These are phyloP conservation scores for Erinaceus europaeus DNA, from an alignment of 2,113 vertebrate genomes.

Conservation along the genomic window DNA sequence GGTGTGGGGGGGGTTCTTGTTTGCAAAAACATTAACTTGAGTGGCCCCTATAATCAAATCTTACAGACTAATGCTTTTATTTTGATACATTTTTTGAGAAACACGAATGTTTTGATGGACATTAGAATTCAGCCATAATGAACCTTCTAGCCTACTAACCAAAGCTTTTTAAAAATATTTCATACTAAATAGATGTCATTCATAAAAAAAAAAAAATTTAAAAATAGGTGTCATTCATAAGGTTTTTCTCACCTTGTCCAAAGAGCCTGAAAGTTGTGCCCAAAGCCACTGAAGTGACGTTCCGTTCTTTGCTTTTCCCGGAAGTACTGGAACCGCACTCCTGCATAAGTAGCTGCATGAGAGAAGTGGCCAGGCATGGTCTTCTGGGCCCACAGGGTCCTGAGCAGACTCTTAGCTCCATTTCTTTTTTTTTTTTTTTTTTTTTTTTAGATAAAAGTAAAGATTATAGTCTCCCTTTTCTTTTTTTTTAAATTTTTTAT, in stretches of 20 bases:
- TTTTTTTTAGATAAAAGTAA: too few species aligned
- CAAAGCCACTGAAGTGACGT: neutral
- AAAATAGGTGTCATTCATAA: too few species aligned
- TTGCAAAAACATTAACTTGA: slow-evolving; percentile 81
- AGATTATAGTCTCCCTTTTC: too few species aligned
- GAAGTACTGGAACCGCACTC: neutral
- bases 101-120: slow-evolving; percentile 46
- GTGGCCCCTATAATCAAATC: slow-evolving; percentile 78
- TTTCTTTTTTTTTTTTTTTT: neutral
- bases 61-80: slow-evolving; percentile 82
- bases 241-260: slow-evolving; percentile 40
- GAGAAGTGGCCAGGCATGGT: neutral
- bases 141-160: slow-evolving; percentile 55
- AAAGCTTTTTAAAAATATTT: neutral
- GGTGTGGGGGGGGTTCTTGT: slow-evolving; percentile 90
- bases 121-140: slow-evolving; percentile 45
- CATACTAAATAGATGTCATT: slow-evolving; percentile 24
- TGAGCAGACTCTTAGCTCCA: neutral
- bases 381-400: neutral
- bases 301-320: neutral
- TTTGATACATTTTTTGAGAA: slow-evolving; percentile 65
- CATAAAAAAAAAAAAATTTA: neutral
- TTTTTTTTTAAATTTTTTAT: too few species aligned
- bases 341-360: neutral
- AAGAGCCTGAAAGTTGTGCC: neutral